Conservation (phyloP, 1,140 invertebrate genomes). For the Zelostemma sp. region DNA sequence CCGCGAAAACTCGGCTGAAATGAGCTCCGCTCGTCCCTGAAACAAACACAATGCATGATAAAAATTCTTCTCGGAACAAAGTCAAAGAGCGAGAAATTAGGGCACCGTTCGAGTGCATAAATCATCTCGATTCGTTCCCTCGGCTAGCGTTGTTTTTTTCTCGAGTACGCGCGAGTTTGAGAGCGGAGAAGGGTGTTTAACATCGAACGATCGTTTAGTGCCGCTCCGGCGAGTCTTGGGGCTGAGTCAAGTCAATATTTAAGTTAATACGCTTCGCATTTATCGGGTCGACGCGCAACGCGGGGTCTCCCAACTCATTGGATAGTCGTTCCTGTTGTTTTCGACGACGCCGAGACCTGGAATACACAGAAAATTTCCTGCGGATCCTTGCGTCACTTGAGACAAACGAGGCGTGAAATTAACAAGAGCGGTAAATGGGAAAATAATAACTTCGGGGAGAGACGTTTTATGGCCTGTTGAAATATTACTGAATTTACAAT, state of each 20-base stretch:
- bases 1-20: too few species aligned
- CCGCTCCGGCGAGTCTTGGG: conserved; percentile 37
- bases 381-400: conserved; percentile 49
- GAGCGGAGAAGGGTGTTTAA: conserved; percentile 30
- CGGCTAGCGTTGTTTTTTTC: conserved; percentile 34
- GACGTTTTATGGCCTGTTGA: conserved; percentile 44
- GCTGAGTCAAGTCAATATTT: conserved; percentile 51
- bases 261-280: conserved; percentile 47
- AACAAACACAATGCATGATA: too few species aligned
- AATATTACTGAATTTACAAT: conserved; percentile 41
- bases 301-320: conserved; percentile 29
- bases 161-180: conserved; percentile 38
- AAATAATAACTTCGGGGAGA: conserved; percentile 47
- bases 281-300: conserved; percentile 39
- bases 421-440: conserved; percentile 49
- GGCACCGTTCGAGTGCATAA: conserved; percentile 31
- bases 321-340: conserved; percentile 48
- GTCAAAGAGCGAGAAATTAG: conserved; percentile 31
- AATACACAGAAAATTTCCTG: conserved; percentile 50
- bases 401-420: conserved; percentile 48
- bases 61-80: too few species aligned
- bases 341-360: conserved; percentile 47
- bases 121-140: conserved; percentile 37
- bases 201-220: conserved; percentile 49
- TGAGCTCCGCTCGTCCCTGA: too few species aligned